Percentiles rank a stretch among this genome's conserved stretches.
Conservation (phyloP, 2,888 invertebrate genomes). For the Diplolepis rosae region DNA sequence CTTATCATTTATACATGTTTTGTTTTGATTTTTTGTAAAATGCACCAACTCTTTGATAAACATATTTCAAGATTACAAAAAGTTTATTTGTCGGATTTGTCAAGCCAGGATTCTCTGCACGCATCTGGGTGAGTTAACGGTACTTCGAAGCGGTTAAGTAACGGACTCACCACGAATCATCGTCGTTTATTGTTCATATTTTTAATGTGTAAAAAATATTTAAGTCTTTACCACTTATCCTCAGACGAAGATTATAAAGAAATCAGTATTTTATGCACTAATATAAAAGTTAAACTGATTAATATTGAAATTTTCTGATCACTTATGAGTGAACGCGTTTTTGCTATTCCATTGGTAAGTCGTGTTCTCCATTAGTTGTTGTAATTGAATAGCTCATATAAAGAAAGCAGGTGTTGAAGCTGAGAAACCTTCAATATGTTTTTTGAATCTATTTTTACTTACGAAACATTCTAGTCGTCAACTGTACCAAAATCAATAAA, state of each 20-base stretch:
- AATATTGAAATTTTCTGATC: too few species aligned
- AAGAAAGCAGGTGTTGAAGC: background rate
- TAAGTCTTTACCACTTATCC: background rate
- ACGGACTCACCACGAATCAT: slow-evolving; percentile 61
- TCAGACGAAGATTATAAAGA: background rate
- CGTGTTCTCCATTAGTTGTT: too few species aligned
- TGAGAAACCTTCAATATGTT: background rate
- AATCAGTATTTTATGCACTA: background rate
- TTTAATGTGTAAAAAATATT: slow-evolving; percentile 56
- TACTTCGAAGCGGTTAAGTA: slow-evolving; percentile 71
- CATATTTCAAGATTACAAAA: too few species aligned
- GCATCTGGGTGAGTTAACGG: slow-evolving; percentile 73
- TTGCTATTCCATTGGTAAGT: too few species aligned
- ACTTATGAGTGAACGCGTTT: too few species aligned
- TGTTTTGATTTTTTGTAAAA: too few species aligned
- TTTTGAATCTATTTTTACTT: background rate
- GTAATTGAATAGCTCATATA: too few species aligned
- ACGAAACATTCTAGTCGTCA: background rate
- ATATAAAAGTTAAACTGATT: background rate
- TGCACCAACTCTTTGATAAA: too few species aligned
- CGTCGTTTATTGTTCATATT: slow-evolving; percentile 46
- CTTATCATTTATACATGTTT: too few species aligned
- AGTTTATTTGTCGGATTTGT: too few species aligned
- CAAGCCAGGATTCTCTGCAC: slow-evolving; percentile 67
- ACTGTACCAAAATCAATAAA: slow-evolving; percentile 18